Evolutionary conservation across 2,797 vertebrate genomes (phyloP), one percentile per base, ranked within the genome.

Genomic region (Merluccius polli): DNA sequence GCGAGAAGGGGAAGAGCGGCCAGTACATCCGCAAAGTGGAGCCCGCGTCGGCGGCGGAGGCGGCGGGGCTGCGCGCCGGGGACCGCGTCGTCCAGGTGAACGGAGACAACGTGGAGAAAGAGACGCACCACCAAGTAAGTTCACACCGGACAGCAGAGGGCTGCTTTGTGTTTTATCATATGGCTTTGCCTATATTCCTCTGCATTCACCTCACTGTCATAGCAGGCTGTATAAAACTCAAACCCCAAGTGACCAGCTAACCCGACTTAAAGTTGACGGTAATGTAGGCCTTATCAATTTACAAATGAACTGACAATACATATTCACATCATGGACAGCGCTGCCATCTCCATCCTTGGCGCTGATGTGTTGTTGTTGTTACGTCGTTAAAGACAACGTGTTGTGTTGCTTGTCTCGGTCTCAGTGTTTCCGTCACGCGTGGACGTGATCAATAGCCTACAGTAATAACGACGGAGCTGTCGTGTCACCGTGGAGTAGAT

Each of bases 11-110:
- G 65, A 98, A 98, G 90, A 97, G 91, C 80, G 97, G 97, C 18
- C 97, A 98, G 89, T 97, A 94, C 88, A 97, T 99, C 87, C 95
- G 97, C 75, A 96, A 96, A 93, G 97, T 98, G 90, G 97, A 98
- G 90, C 86, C 93, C 16, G 95, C 91, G 0, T 98, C 96, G 4
- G 94, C 97, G 0, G 97, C 97, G 1, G 96, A 98, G 85, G 95
- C 93, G 29, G 91, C 97, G 74, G 96, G 95, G 32, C 90, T 98
- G 81, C 94, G 93, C 74, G 95, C 97, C 0, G 97, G 96, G 15
- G 96, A 98, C 93, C 92, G 97, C 16, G 90, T 98, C 83, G 94
- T 98, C 18, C 95, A 95, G 70, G 97, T 98, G 85, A 99, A 99
- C 80, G 96, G 96, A 71, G 86, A 87, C 21, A 99, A 96, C 90